Percentiles rank a stretch among this genome's conserved stretches.
Conservation (phyloP, 2,113 vertebrate species). For the Saguinus imperator region DNA sequence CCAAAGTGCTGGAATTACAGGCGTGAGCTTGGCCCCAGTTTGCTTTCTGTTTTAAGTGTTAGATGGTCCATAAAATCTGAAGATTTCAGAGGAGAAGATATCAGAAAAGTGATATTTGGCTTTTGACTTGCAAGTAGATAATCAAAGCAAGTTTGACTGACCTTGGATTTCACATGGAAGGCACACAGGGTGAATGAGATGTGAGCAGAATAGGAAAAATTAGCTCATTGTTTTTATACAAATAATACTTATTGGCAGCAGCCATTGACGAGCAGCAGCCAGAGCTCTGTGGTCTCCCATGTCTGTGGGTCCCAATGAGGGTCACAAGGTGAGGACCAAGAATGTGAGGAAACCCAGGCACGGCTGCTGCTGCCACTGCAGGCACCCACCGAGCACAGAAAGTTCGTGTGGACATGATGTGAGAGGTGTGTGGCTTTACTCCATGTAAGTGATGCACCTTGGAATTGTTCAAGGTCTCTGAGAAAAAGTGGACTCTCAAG, state of each 20-base stretch:
- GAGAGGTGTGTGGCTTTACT: slow-evolving; percentile 87
- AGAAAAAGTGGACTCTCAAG: slow-evolving; percentile 90
- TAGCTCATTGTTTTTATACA: background rate
- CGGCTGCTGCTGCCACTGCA: slow-evolving; percentile 76
- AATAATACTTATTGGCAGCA: background rate
- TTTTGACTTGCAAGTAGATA: background rate
- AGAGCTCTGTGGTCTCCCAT: background rate
- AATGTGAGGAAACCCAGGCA: slow-evolving; percentile 83
- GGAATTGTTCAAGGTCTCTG: slow-evolving; percentile 88
- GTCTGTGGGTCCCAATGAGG: slow-evolving; percentile 86
- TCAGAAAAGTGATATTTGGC: background rate
- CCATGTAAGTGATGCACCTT: slow-evolving; percentile 85
- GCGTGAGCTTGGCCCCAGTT: background rate
- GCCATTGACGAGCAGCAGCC: background rate
- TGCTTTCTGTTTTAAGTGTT: background rate
- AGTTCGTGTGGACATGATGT: slow-evolving; percentile 86
- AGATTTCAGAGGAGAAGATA: background rate
- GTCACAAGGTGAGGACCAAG: slow-evolving; percentile 84
- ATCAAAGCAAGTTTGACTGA: background rate
- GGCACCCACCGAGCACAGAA: slow-evolving; percentile 87
- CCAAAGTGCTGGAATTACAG: too few species aligned
- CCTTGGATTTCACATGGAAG: background rate
- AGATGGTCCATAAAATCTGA: background rate
- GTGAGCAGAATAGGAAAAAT: background rate
- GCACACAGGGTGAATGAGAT: background rate